phyloP scores from a whole-genome alignment of 2,888 invertebrate species.

The Drosophila sordidula region DNA sequence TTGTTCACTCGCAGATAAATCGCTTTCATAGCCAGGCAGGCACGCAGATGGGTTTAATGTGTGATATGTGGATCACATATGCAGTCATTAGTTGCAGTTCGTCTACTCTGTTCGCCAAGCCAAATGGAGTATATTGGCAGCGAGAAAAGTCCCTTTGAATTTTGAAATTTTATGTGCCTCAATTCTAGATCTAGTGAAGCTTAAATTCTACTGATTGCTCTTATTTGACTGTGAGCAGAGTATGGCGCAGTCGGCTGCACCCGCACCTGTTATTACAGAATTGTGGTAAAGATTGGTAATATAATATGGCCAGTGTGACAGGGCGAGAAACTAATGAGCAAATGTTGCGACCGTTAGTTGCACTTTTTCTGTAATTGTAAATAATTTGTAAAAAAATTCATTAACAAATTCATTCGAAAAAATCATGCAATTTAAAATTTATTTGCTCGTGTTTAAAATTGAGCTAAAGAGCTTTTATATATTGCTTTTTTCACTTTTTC shows the following conservation, averaged over 20 bases:
- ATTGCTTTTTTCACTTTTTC: no score
- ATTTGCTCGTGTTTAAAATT: background rate
- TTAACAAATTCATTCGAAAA: background rate
- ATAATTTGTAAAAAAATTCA: constrained; percentile 1
- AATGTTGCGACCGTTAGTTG: constrained; percentile 36
- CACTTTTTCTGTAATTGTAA: constrained; percentile 28
- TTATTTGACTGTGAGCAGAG: background rate
- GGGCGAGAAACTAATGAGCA: background rate
- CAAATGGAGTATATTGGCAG: background rate
- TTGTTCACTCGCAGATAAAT: constrained; percentile 29
- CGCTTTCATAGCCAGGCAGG: constrained; percentile 39
- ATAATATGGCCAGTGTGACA: background rate
- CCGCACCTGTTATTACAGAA: constrained; percentile 7
- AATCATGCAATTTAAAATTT: background rate
- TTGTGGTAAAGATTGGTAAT: constrained; percentile 34
- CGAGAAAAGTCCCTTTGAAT: background rate
- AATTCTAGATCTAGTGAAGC: no score
- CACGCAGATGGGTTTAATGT: constrained; percentile 33
- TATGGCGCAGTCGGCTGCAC: background rate
- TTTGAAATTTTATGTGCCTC: no score
- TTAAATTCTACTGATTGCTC: no score
- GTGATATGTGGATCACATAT: constrained; percentile 35
- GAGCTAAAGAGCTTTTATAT: no score
- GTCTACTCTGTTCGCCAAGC: constrained; percentile 10
- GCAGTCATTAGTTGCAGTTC: constrained; percentile 45